Evolutionary conservation across 2,888 invertebrate genomes (phyloP), one percentile per base, ranked within the genome.

Genomic region (Epistrophe grossulariae): DNA sequence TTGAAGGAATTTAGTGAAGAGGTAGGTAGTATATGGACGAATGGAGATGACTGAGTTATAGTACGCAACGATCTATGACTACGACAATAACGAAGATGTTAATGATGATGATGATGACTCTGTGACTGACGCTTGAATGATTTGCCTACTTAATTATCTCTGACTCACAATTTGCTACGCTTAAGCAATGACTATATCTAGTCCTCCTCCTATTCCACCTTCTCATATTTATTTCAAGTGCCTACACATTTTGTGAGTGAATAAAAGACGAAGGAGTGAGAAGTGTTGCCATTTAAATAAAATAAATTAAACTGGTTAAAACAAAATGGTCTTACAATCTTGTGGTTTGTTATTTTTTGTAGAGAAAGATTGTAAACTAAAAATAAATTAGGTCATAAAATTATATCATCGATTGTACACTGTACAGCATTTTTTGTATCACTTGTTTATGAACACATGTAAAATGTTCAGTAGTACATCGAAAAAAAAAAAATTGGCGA

Each of bases 121-220:
- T 60, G 35, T 78, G 77, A 74, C 70, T 81, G 81, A 85, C 81
- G 78, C 73, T 73, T 85, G 81, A 85, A 85, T 73, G 81, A 85
- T 81, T 85, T 78, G 73, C 73, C 73, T 85, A 85, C 81, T 85
- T 81, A 74, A 81, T 85, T 81, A 81, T 81, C 68, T 68, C 48
- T 81, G 78, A 85, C 73, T 85, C 85, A 85, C 70, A 74, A 78
- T 57, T 62, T 72, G 68, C 62, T 55, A 55, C 55, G 55, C 17
- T 40, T 48, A 28, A 45, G 35, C 24, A 17, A 17, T 28, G 15
- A 31, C 8, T 48, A 31, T 13, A 35, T 19, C 10, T 40, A 40
- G 9, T 11, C 24, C 11, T 31, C 59, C 17, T 24, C 19, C 50
- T 24, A 24, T 24, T 17, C 38, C 40, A 17, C 15, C 66, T 38